Base-by-base conservation (phyloP, 2,797 vertebrate species). In the Parauchenoglanis ngamensis region DNA sequence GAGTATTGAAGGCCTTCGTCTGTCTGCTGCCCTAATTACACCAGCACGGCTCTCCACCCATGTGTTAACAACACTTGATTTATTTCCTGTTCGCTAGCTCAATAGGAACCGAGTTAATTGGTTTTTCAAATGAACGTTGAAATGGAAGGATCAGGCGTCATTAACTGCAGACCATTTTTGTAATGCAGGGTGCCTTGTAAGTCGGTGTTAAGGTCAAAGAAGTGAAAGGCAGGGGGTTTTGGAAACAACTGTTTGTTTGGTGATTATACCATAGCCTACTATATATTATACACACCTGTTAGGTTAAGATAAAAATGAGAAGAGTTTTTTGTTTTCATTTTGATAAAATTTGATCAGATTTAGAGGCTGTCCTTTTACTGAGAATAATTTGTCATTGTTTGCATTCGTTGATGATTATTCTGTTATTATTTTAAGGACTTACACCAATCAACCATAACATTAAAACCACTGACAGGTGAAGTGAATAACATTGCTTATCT, bases 11-110 rank as follows among this genome's bases (percentile, higher is more conserved):
- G 95, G 96, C 96, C 95, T 96, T 96, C 93, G 94, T 94, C 94
- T 95, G 92, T 94, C 94, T 93, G 94, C 93, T 94, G 94, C 93
- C 95, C 97, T 97, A 97, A 98, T 98, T 98, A 97, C 94, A 96
- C 94, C 96, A 93, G 91, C 92, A 95, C 94, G 94, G 94, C 95
- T 97, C 93, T 92, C 96, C 96, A 96, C 95, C 94, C 95, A 86
- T 97, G 96, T 96, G 96, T 97, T 97, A 97, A 95, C 96, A 97
- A 95, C 96, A 96, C 95, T 97, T 97, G 97, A 98, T 98, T 98
- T 98, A 98, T 98, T 97, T 96, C 95, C 93, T 91, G 88, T 96
- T 95, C 94, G 92, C 93, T 96, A 95, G 93, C 95, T 97, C 95
- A 96, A 96, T 95, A 96, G 93, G 94, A 94, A 91, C 91, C 88